These are phyloP conservation scores for Diglossa brunneiventris DNA, from an alignment of 2,113 vertebrate species.

Conservation along the genomic window DNA sequence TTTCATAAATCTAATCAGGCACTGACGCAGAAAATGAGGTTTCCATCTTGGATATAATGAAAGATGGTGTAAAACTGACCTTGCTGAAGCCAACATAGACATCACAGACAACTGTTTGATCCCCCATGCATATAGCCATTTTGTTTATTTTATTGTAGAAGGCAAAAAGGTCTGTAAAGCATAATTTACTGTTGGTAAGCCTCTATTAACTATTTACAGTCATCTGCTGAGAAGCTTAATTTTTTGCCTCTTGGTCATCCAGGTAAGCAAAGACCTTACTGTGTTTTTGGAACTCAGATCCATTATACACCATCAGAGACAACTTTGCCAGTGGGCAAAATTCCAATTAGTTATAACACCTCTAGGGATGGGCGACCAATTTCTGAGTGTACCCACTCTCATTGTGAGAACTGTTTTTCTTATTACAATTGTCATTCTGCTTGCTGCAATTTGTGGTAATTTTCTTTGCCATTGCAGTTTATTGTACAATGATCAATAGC, in stretches of 20 bases:
- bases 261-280: background rate
- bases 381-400: background rate
- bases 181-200: background rate
- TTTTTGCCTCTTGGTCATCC: background rate
- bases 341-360: background rate
- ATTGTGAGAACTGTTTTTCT: background rate
- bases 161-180: background rate
- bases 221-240: background rate
- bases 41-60: background rate
- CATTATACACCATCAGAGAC: background rate
- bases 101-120: background rate
- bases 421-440: background rate
- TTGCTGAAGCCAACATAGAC: background rate
- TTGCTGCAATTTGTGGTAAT: background rate
- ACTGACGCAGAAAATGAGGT: background rate
- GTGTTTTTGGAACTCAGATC: background rate
- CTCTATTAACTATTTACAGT: background rate
- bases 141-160: background rate
- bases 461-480: background rate
- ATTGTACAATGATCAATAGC: background rate
- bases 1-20: background rate
- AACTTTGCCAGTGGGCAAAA: background rate
- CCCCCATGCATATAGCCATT: background rate
- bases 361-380: background rate
- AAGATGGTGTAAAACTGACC: background rate